phyloP scores from a whole-genome alignment of 1,140 invertebrate species.

The Vanessa tameamea region DNA sequence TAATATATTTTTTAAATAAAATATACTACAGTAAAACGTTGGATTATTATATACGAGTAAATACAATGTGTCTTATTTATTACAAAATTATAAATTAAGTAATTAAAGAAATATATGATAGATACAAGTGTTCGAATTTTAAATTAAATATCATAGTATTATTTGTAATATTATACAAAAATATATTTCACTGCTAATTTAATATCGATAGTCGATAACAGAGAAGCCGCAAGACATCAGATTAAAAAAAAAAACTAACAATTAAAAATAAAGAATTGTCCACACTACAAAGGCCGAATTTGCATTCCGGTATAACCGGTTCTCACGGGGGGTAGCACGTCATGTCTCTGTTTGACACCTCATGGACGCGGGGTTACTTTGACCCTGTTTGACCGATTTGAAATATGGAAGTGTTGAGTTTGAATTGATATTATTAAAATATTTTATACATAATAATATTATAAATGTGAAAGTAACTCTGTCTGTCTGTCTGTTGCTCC shows the following conservation, averaged over 20 bases:
- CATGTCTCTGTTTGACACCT: slow-evolving; percentile 53
- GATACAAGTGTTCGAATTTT: no score
- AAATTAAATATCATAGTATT: neutral
- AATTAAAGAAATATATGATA: no score
- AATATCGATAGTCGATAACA: slow-evolving; percentile 50
- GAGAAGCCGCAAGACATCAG: slow-evolving; percentile 36
- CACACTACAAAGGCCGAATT: slow-evolving; percentile 60
- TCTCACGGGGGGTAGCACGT: slow-evolving; percentile 47
- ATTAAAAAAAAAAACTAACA: slow-evolving; percentile 51
- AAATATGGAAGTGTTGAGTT: neutral
- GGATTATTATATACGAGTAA: no score
- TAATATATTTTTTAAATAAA: no score
- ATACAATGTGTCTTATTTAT: no score
- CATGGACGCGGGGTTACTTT: slow-evolving; percentile 33
- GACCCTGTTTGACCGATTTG: slow-evolving; percentile 15
- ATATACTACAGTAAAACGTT: no score
- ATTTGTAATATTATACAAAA: neutral
- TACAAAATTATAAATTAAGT: no score
- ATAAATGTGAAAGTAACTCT: no score
- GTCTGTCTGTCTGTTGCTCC: no score
- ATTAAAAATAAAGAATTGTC: slow-evolving; percentile 70
- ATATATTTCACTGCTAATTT: neutral
- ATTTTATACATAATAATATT: neutral
- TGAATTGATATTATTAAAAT: neutral
- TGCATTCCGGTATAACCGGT: slow-evolving; percentile 71